Conservation (phyloP, 1,140 invertebrate species). For the Scaptomyza hsui region DNA sequence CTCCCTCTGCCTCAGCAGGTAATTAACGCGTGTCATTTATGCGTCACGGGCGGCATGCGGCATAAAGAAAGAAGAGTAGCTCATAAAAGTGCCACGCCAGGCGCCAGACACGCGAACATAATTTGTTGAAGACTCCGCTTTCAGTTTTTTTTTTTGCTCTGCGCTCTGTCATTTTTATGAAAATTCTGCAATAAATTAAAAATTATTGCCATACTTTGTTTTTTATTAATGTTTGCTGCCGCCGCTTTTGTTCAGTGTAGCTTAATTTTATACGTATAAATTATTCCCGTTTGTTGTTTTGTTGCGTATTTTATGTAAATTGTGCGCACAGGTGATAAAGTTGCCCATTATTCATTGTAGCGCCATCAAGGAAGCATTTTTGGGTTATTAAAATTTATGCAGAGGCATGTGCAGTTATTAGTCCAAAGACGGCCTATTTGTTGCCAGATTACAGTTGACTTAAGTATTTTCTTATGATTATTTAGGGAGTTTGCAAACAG, state of each 20-base stretch:
- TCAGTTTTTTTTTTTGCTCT: no score
- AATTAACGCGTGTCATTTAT: slow-evolving; percentile 79
- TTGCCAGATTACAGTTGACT: slow-evolving; percentile 9
- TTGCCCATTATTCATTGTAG: slow-evolving; percentile 64
- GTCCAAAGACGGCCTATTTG: slow-evolving; percentile 26
- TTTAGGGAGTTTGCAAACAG: no score
- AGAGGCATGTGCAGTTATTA: slow-evolving; percentile 46
- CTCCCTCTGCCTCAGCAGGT: slow-evolving; percentile 31
- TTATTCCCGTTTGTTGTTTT: slow-evolving; percentile 12
- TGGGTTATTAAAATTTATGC: slow-evolving; percentile 64
- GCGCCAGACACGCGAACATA: slow-evolving; percentile 68
- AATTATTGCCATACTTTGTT: slow-evolving; percentile 74
- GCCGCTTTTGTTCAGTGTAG: slow-evolving; percentile 34
- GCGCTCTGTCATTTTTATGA: slow-evolving; percentile 60
- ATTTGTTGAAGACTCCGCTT: slow-evolving; percentile 58
- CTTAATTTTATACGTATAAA: slow-evolving; percentile 58
- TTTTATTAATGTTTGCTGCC: slow-evolving; percentile 32
- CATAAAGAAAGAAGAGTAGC: slow-evolving; percentile 29
- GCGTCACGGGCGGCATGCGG: slow-evolving; percentile 41
- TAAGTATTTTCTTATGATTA: neutral
- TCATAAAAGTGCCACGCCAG: slow-evolving; percentile 71
- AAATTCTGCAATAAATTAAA: slow-evolving; percentile 81
- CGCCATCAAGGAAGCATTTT: slow-evolving; percentile 50
- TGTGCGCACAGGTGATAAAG: slow-evolving; percentile 71
- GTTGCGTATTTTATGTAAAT: slow-evolving; percentile 69